Percentiles rank a stretch among this genome's conserved stretches.
phyloP scores from a whole-genome alignment of 2,797 vertebrate species.

The Danionella dracula region DNA sequence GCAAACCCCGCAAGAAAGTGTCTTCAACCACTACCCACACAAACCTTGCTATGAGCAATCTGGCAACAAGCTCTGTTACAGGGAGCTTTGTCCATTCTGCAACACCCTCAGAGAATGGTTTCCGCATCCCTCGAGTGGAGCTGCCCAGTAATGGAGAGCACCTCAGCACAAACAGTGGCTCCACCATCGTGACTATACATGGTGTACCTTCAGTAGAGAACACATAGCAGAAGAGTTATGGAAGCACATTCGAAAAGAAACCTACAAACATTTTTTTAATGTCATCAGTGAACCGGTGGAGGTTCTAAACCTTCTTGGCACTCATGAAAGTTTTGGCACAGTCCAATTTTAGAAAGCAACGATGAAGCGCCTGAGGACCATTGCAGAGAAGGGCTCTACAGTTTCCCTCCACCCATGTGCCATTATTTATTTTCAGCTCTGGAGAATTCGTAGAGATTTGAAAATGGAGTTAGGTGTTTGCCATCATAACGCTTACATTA shows the following conservation, averaged over 20 bases:
- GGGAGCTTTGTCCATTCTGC: constrained; percentile 42
- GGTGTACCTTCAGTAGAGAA: constrained; percentile 47
- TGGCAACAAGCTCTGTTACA: constrained; percentile 46
- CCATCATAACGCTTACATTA: too few relatives aligned
- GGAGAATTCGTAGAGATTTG: background rate
- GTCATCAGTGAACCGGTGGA: constrained; percentile 4
- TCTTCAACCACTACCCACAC: constrained; percentile 55
- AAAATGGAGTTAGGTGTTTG: too few relatives aligned
- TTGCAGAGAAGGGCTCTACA: background rate
- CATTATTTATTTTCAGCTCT: background rate
- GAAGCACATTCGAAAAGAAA: background rate
- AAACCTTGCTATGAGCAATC: constrained; percentile 48
- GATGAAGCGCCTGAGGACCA: background rate
- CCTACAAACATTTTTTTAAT: too few relatives aligned
- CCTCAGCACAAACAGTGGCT: constrained; percentile 56
- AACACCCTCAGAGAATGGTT: constrained; percentile 37
- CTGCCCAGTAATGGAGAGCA: constrained; percentile 52
- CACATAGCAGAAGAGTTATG: constrained; percentile 56
- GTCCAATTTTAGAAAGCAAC: background rate
- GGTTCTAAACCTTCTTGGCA: background rate
- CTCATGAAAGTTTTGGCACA: background rate
- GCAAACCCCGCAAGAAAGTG: constrained; percentile 57
- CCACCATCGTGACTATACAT: constrained; percentile 63
- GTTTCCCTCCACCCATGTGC: background rate
- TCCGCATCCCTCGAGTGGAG: constrained; percentile 53